A percentile compares a stretch with the other conserved stretches of the same genome.
phyloP scores from a whole-genome alignment of 1,140 invertebrate genomes.

The Nasonia giraulti region DNA sequence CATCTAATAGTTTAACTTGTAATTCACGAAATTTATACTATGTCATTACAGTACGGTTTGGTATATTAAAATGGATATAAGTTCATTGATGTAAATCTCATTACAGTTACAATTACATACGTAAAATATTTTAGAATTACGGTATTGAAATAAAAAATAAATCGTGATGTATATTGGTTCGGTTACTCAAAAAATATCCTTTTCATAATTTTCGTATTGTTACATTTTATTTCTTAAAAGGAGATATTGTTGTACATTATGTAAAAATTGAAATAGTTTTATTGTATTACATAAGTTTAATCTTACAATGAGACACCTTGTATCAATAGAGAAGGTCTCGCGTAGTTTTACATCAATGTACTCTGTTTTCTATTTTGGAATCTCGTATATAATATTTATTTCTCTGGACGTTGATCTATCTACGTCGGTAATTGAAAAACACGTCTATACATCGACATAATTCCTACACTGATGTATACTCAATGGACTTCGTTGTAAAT shows the following conservation, averaged over 20 bases:
- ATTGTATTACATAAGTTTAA: no score
- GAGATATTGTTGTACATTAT: no score
- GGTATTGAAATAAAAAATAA: no score
- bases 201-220: no score
- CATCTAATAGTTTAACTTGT: neutral
- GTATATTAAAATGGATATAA: neutral
- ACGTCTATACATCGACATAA: slow-evolving; percentile 5
- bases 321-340: neutral
- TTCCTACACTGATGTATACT: neutral
- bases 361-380: neutral
- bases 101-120: neutral
- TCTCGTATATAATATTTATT: neutral
- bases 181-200: no score
- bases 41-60: neutral
- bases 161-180: no score
- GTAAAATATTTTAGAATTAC: no score
- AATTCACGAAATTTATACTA: no score
- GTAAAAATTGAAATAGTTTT: no score
- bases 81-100: slow-evolving; percentile 16
- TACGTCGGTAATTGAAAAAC: slow-evolving; percentile 4
- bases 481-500: slow-evolving; percentile 24
- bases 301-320: no score
- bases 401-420: slow-evolving; percentile 3
- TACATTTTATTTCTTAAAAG: no score
- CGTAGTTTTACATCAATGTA: neutral